phyloP scores from a whole-genome alignment of 2,113 vertebrate genomes.

The Dromas ardeola region DNA sequence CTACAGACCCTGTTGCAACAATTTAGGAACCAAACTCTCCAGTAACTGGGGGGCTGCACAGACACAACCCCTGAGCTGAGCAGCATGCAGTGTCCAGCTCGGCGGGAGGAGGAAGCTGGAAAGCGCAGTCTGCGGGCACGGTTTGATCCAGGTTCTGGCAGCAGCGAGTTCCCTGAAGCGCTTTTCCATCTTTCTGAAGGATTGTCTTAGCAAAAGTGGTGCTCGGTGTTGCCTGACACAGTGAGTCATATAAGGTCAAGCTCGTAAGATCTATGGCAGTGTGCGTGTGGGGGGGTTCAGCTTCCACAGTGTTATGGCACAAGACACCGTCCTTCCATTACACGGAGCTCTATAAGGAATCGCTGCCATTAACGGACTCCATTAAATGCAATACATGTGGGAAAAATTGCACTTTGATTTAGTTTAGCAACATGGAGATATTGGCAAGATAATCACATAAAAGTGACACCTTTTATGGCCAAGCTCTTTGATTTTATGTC shows the following conservation, averaged over 20 bases:
- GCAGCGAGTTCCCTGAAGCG: fast-evolving
- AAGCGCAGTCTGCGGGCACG: not conserved
- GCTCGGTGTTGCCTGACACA: not conserved
- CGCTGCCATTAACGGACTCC: slow-evolving; percentile 75
- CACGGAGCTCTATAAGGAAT: slow-evolving; percentile 74
- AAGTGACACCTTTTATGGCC: slow-evolving; percentile 79
- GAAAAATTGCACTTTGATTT: slow-evolving; percentile 83
- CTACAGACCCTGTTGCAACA: not conserved
- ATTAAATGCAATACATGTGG: slow-evolving; percentile 80
- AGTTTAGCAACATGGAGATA: slow-evolving; percentile 78
- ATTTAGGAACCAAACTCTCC: not conserved
- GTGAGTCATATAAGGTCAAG: slow-evolving; percentile 33
- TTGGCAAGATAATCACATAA: slow-evolving; percentile 85
- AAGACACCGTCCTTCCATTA: slow-evolving; percentile 67
- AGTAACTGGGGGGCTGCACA: not conserved
- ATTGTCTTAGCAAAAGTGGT: not conserved
- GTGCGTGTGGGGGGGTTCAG: not conserved
- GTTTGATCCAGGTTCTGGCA: not conserved
- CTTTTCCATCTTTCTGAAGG: slow-evolving; percentile 35
- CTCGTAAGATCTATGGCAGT: slow-evolving; percentile 19
- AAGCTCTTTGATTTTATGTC: slow-evolving; percentile 83
- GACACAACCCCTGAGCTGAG: not conserved
- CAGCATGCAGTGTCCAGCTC: fast-evolving
- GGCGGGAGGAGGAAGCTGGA: not conserved
- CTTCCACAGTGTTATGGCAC: slow-evolving; percentile 38